phyloP scores from a whole-genome alignment of 35 echinoderm and acorn worm genomes.

The Diadema setosum region DNA sequence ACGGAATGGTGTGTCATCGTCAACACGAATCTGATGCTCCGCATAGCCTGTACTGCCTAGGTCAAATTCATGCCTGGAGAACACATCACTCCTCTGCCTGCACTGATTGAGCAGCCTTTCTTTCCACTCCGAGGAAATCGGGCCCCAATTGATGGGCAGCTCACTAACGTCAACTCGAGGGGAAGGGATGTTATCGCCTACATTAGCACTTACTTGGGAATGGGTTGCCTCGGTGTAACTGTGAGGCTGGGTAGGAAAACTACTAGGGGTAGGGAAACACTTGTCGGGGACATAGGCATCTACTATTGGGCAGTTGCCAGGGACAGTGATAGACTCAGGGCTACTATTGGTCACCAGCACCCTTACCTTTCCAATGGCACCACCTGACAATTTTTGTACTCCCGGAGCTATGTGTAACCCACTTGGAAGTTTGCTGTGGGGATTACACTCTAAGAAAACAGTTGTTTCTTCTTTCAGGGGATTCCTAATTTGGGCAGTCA shows the following conservation, averaged over 20 bases:
- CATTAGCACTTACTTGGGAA: no score
- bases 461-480: background rate
- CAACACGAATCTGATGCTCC: slow-evolving; percentile 28
- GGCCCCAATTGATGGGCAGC: no score
- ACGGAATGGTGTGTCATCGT: slow-evolving; percentile 21
- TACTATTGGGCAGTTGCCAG: slow-evolving; percentile 14
- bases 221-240: no score
- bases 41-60: background rate
- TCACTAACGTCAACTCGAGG: no score
- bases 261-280: no score
- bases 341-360: background rate
- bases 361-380: background rate
- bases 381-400: slow-evolving; percentile 12
- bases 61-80: slow-evolving; percentile 33
- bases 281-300: slow-evolving; percentile 26
- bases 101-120: no score
- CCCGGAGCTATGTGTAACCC: slow-evolving; percentile 20
- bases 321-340: background rate
- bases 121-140: no score
- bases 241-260: no score
- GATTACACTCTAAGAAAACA: background rate
- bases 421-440: background rate
- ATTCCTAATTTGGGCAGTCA: no score
- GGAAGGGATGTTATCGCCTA: no score
- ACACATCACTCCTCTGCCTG: slow-evolving; percentile 13